These are phyloP conservation scores for Drosophila paucipuncta DNA, from an alignment of 2,888 invertebrate genomes.

Conservation along the genomic window DNA sequence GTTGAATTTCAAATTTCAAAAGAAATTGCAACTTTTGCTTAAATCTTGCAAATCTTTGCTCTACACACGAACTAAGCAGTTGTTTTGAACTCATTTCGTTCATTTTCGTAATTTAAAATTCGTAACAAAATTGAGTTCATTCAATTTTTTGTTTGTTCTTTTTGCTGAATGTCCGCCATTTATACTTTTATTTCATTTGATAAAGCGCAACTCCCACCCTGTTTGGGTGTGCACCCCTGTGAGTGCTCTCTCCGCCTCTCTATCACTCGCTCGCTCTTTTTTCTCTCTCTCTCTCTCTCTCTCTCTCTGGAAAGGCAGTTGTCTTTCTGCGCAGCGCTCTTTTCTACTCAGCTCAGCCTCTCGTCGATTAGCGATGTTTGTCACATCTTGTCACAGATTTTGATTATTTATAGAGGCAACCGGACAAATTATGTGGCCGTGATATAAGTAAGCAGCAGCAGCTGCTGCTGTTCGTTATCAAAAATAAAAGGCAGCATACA, in stretches of 20 bases:
- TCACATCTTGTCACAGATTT: constrained; percentile 18
- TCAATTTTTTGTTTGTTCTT: not conserved
- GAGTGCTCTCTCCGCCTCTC: constrained; percentile 6
- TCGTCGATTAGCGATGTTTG: not conserved
- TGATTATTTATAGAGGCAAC: constrained; percentile 42
- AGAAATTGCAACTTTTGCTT: not conserved
- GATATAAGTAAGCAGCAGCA: constrained; percentile 6
- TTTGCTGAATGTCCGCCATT: constrained; percentile 64
- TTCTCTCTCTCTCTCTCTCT: constrained; percentile 6
- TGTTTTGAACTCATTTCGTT: not conserved
- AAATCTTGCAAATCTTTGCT: not conserved
- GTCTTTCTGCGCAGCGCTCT: constrained; percentile 29
- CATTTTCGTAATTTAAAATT: not conserved
- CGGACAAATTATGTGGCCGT: constrained; percentile 38
- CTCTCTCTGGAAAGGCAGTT: constrained; percentile 5
- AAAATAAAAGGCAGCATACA: not conserved
- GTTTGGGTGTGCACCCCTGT: constrained; percentile 44
- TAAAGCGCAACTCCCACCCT: constrained; percentile 75
- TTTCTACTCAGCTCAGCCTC: constrained; percentile 19
- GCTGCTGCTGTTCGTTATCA: constrained; percentile 24
- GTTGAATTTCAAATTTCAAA: not conserved
- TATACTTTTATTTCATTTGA: constrained; percentile 63
- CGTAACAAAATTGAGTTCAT: not conserved
- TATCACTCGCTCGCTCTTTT: constrained; percentile 7
- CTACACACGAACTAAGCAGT: not conserved